Percentiles rank a stretch among this genome's conserved stretches.
Evolutionary conservation across 2,888 invertebrate genomes (phyloP).

Genomic region (Thumatha senex): DNA sequence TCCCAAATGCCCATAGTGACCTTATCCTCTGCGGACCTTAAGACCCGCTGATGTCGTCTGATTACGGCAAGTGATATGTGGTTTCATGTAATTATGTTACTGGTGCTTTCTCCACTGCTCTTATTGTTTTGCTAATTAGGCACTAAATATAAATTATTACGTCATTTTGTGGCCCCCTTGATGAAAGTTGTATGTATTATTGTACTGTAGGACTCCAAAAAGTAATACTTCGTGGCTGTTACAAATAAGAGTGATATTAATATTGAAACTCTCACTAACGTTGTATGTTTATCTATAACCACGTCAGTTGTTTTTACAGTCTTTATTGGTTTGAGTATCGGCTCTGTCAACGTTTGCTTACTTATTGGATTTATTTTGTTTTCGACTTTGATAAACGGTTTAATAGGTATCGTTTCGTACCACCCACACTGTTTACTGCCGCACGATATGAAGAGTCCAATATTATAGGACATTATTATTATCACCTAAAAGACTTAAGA

Average conservation of each 20-base stretch:
- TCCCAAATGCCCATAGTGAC: too few relatives aligned
- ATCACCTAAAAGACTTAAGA: too few relatives aligned
- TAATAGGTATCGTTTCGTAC: constrained; percentile 5
- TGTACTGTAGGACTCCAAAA: too few relatives aligned
- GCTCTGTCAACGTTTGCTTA: constrained; percentile 23
- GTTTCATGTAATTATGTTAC: too few relatives aligned
- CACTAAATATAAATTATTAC: too few relatives aligned
- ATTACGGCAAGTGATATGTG: too few relatives aligned
- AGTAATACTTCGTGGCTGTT: neutral
- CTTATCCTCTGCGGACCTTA: too few relatives aligned
- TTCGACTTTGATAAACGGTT: constrained; percentile 21
- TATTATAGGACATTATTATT: neutral
- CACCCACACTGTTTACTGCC: neutral
- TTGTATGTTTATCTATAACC: constrained; percentile 8
- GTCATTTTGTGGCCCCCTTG: too few relatives aligned
- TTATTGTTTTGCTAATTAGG: too few relatives aligned
- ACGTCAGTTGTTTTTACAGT: constrained; percentile 20
- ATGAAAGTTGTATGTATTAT: too few relatives aligned
- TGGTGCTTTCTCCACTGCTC: too few relatives aligned
- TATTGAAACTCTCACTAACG: neutral
- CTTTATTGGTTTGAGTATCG: constrained; percentile 13
- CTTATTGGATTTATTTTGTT: constrained; percentile 18
- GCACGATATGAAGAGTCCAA: neutral
- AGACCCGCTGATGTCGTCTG: too few relatives aligned
- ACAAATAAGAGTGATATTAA: neutral